A percentile compares a stretch with the other conserved stretches of the same genome.
Conservation (phyloP, 2,888 invertebrate species). For the Drosophila hamatofila region DNA sequence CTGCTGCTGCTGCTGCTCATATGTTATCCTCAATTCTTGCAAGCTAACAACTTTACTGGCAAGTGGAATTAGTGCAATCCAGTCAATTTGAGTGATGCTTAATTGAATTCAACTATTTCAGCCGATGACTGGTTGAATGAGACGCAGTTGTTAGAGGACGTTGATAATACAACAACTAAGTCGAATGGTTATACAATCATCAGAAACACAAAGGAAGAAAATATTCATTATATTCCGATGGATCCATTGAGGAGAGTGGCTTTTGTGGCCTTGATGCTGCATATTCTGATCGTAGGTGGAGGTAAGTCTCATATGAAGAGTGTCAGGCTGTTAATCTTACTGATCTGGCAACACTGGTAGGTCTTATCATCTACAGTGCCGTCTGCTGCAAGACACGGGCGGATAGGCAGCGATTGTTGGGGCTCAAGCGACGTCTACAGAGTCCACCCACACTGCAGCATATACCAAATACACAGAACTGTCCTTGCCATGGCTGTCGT, state of each 20-base stretch:
- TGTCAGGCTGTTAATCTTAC: not conserved
- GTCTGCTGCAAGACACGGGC: constrained; percentile 34
- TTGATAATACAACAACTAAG: constrained; percentile 24
- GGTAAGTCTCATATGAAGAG: constrained; percentile 39
- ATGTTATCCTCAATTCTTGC: constrained; percentile 1
- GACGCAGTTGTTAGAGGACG: constrained; percentile 41
- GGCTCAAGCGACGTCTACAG: constrained; percentile 38
- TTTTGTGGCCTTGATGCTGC: constrained; percentile 50
- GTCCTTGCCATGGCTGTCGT: constrained; percentile 53
- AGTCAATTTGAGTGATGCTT: not conserved
- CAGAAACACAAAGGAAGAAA: not conserved
- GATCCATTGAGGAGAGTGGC: constrained; percentile 34
- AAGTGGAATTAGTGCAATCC: not conserved
- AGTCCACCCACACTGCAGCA: constrained; percentile 44
- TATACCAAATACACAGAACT: constrained; percentile 46
- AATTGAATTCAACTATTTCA: constrained; percentile 2
- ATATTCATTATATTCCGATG: not conserved
- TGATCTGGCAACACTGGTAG: constrained; percentile 31
- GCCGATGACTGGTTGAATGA: constrained; percentile 42
- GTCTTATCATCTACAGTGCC: constrained; percentile 54
- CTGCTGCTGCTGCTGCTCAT: constrained; percentile 13
- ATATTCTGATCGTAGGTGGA: constrained; percentile 51
- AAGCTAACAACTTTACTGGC: constrained; percentile 34
- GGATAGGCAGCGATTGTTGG: constrained; percentile 1
- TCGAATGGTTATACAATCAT: constrained; percentile 11